Evolutionary conservation across 1,140 invertebrate species (phyloP).

Genomic region (Heliconius himera): DNA sequence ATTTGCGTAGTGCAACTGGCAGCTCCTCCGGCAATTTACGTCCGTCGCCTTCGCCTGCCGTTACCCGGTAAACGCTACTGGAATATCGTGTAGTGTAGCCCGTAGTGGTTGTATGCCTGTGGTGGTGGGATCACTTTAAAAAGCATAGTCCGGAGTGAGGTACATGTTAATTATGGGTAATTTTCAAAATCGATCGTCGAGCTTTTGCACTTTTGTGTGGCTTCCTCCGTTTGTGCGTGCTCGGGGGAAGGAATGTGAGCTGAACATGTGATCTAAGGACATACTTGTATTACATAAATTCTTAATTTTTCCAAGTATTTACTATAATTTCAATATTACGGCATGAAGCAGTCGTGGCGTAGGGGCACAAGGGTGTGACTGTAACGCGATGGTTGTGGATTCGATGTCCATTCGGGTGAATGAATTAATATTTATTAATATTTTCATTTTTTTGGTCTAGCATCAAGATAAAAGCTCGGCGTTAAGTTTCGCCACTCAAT

Average conservation of each 20-base stretch:
- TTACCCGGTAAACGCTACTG: conserved; percentile 79
- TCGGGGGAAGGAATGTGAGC: conserved; percentile 52
- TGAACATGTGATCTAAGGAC: conserved; percentile 38
- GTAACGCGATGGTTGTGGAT: too few species aligned
- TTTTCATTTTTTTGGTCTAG: too few species aligned
- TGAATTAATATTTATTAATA: too few species aligned
- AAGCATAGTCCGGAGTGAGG: conserved; percentile 69
- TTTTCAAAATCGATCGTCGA: conserved; percentile 79
- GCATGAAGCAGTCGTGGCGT: too few species aligned
- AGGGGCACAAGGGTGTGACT: too few species aligned
- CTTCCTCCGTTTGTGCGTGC: conserved; percentile 67
- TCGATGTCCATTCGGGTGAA: too few species aligned
- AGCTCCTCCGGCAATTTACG: conserved; percentile 75
- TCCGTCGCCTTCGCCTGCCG: conserved; percentile 73
- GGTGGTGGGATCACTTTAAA: conserved; percentile 70
- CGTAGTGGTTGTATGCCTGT: conserved; percentile 41
- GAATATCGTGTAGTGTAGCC: conserved; percentile 66
- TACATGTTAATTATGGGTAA: conserved; percentile 79
- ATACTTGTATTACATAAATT: not conserved
- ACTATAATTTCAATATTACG: not conserved
- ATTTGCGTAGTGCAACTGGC: conserved; percentile 75
- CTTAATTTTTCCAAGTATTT: not conserved
- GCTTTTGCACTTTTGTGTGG: conserved; percentile 67
- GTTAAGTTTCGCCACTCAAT: too few species aligned
- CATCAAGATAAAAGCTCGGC: too few species aligned